Base-by-base conservation (phyloP, 2,113 vertebrate genomes). In the Brachirus orientalis region DNA sequence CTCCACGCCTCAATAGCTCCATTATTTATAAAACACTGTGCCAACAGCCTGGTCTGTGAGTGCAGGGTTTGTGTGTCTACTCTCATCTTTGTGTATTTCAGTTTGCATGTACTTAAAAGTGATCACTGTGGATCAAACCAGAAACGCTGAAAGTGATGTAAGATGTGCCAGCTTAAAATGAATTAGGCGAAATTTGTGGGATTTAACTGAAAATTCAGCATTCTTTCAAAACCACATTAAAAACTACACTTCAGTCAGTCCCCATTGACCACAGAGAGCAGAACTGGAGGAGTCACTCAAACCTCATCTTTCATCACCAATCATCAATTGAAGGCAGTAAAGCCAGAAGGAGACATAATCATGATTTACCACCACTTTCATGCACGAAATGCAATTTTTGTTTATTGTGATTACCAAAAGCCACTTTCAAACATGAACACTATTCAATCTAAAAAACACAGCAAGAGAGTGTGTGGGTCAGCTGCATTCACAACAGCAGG, bases 21-120 rank as follows among this genome's bases (percentile, higher is more conserved):
- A 88, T 88, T 87, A 89, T 89, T 91, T 79, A 84, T 74, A 67
- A 79, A 63, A 82, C 58, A 66, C 56, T 70, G 50, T 53, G 86
- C 75, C 71, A 81, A 80, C 74, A 77, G 69, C 28, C 19, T 55
- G 52, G 17, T 37, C 46, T 72, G 51, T 69, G 38, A 16, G 7
- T 60, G 18, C 54, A 69, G 51, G 43, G 18, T 59, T 18, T 80
- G 43, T 63, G 50, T 69, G 22, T 67, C 4, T 52, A 46, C 53
- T 41, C 13, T 58, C 38, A 41, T 80, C 40, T 63, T 18, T 72
- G 35, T 63, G 37, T 61, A 7, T 51, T 43, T 69, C 14, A 2
- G 56, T 41, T 19, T 40, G 55, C 14, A 53, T 68, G 33, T 58
- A n/a, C 28, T 61, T 69, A 36, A 65, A 62, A 51, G 18, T 44